Conservation (phyloP, 2,888 invertebrate species). For the Arge pagana region DNA sequence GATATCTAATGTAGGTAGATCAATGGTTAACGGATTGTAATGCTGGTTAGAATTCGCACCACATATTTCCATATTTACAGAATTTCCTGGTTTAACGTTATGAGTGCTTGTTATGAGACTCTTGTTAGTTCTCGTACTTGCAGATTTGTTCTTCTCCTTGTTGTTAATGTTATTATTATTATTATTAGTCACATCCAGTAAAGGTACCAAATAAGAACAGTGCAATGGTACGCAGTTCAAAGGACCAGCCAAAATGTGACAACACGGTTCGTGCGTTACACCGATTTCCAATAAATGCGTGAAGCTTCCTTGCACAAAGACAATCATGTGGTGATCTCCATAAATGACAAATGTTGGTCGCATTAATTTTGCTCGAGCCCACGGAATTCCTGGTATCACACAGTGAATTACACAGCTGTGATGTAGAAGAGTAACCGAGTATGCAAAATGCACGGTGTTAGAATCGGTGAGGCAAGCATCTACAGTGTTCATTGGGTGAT, state of each 20-base stretch:
- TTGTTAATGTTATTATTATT: slow-evolving; percentile 20
- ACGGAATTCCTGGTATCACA: slow-evolving; percentile 79
- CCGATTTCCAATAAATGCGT: slow-evolving; percentile 86
- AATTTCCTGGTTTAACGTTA: background rate
- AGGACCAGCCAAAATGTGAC: slow-evolving; percentile 73
- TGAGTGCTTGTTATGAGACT: background rate
- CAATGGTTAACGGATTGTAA: slow-evolving; percentile 58
- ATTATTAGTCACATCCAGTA: slow-evolving; percentile 63
- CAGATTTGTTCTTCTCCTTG: background rate
- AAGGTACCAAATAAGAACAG: slow-evolving; percentile 71
- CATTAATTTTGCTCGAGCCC: slow-evolving; percentile 76
- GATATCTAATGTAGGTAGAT: slow-evolving; percentile 74
- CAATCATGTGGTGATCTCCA: slow-evolving; percentile 78
- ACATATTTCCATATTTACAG: background rate
- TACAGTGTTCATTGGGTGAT: slow-evolving; percentile 57
- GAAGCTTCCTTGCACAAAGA: slow-evolving; percentile 82
- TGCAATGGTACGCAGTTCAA: slow-evolving; percentile 62
- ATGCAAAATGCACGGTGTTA: slow-evolving; percentile 79
- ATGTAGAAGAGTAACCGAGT: slow-evolving; percentile 80
- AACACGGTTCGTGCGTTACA: slow-evolving; percentile 80
- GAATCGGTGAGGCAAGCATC: slow-evolving; percentile 57
- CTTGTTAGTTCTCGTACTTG: background rate
- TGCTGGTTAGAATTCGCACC: background rate
- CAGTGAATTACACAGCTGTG: slow-evolving; percentile 84
- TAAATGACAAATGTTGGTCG: slow-evolving; percentile 78